These are phyloP conservation scores for Protobothrops flavoviridis DNA, from an alignment of 2,113 vertebrate genomes.

Conservation along the genomic window DNA sequence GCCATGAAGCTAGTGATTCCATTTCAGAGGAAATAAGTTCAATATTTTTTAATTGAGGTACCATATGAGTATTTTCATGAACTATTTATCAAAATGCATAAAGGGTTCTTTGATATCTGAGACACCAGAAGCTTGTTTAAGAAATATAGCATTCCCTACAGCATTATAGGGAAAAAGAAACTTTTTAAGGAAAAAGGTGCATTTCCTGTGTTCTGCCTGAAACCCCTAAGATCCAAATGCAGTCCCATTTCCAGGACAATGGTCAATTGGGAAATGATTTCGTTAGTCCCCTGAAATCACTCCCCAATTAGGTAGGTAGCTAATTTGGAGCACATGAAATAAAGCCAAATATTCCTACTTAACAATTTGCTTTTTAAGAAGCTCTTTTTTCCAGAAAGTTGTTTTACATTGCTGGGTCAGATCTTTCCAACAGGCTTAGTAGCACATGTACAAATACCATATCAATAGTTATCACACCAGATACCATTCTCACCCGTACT, in stretches of 20 bases:
- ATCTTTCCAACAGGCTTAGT: neutral
- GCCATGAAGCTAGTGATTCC: conserved; percentile 54
- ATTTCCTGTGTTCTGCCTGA: neutral
- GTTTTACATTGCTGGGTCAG: neutral
- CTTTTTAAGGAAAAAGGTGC: neutral
- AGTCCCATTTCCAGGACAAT: neutral
- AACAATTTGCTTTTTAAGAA: neutral
- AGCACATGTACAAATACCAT: neutral
- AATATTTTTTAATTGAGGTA: conserved; percentile 68
- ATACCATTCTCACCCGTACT: neutral
- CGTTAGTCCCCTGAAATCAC: neutral
- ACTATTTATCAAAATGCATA: conserved; percentile 49
- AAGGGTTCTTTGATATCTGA: conserved; percentile 41
- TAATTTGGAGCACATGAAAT: neutral
- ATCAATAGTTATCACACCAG: neutral
- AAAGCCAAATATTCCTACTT: neutral
- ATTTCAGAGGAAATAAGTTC: conserved; percentile 46
- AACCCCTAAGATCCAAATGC: neutral
- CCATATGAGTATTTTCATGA: conserved; percentile 45
- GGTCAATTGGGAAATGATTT: neutral
- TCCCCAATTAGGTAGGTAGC: neutral
- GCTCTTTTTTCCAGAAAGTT: neutral
- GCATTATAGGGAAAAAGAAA: neutral
- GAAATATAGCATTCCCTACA: neutral
- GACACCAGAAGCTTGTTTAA: conserved; percentile 25